These are phyloP conservation scores for Silurus lanzhouensis DNA, from an alignment of 2,797 vertebrate genomes.

Conservation along the genomic window DNA sequence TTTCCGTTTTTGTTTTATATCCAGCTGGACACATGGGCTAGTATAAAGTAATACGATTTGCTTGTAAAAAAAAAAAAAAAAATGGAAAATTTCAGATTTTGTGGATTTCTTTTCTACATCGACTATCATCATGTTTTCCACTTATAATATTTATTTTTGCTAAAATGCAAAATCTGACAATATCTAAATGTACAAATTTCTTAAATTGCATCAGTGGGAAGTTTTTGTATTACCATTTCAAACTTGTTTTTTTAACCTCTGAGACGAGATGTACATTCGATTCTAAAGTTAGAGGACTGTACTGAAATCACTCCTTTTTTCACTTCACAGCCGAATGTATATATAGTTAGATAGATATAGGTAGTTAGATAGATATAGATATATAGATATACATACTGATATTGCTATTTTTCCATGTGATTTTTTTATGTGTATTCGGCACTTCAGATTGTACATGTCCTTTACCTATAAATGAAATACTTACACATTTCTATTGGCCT, in stretches of 20 bases:
- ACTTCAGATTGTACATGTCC: constrained; percentile 61
- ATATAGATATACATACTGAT: constrained; percentile 21
- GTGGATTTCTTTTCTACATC: background rate
- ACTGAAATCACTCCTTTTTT: background rate
- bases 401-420: constrained; percentile 66
- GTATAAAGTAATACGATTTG: background rate
- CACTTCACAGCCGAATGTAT: constrained; percentile 67
- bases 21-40: background rate
- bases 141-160: background rate
- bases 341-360: too few relatives aligned
- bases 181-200: background rate
- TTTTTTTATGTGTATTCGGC: constrained; percentile 58
- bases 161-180: background rate
- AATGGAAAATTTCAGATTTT: background rate
- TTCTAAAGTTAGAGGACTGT: constrained; percentile 21
- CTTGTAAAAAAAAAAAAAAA: background rate
- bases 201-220: background rate
- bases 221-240: background rate
- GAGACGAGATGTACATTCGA: constrained; percentile 42
- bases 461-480: constrained; percentile 61
- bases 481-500: constrained; percentile 47
- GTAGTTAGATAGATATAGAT: too few relatives aligned
- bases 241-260: background rate
- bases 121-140: background rate
- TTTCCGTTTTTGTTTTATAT: background rate